Percentiles rank a stretch among this genome's conserved stretches.
Conservation (phyloP, 2,888 invertebrate species). For the Eupithecia exiguata region DNA sequence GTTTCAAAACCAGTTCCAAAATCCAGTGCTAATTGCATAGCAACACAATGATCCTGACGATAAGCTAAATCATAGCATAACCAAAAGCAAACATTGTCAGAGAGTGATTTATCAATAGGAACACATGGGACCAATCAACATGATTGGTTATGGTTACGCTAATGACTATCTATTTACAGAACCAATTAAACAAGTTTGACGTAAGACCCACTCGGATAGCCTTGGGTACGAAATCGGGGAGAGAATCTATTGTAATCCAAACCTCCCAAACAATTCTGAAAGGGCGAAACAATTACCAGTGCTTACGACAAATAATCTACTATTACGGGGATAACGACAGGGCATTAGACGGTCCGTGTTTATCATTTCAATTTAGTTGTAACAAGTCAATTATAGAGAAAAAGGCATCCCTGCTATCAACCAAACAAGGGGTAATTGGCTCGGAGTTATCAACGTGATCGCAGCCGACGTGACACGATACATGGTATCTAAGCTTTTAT, state of each 20-base stretch:
- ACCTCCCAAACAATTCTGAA: slow-evolving; percentile 37
- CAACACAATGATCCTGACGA: not conserved
- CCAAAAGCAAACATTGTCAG: slow-evolving; percentile 9
- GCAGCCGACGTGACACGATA: slow-evolving; percentile 31
- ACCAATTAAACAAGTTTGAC: slow-evolving; percentile 41
- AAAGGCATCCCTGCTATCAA: slow-evolving; percentile 27
- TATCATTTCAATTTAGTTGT: slow-evolving; percentile 26
- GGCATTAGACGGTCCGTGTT: slow-evolving; percentile 22
- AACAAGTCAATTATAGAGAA: slow-evolving; percentile 24
- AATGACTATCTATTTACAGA: slow-evolving; percentile 31
- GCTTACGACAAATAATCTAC: slow-evolving; percentile 36
- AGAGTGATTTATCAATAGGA: slow-evolving; percentile 9
- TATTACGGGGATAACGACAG: slow-evolving; percentile 29
- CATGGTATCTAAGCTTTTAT: slow-evolving; percentile 1
- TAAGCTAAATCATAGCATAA: slow-evolving; percentile 2
- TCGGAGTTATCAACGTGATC: slow-evolving; percentile 28
- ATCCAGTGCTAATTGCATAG: not conserved
- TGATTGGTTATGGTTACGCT: slow-evolving; percentile 7
- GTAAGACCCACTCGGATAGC: slow-evolving; percentile 31
- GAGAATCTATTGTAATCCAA: slow-evolving; percentile 37
- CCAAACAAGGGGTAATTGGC: slow-evolving; percentile 32
- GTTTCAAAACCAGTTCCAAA: not conserved
- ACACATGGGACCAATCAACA: slow-evolving; percentile 8
- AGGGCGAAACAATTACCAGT: slow-evolving; percentile 39
- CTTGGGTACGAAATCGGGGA: slow-evolving; percentile 27